Base-by-base conservation (phyloP, 2,888 invertebrate genomes). In the Callinectes sapidus region DNA sequence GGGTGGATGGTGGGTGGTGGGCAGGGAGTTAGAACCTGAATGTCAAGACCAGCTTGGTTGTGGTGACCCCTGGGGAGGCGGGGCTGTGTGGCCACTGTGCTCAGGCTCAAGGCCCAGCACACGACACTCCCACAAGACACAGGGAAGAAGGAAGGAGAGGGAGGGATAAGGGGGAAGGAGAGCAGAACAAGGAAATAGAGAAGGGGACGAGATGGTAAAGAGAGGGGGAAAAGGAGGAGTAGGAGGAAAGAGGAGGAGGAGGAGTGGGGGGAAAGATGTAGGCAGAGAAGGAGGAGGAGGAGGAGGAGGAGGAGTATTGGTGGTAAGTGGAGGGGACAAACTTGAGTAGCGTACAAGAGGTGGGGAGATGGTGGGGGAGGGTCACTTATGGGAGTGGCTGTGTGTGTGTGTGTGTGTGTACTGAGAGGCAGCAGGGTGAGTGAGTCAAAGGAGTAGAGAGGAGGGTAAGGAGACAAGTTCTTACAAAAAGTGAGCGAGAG, bases 1-100 rank as follows among this genome's bases (percentile, higher is more conserved):
- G 81, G 81, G 81, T 32, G 35, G 81, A 32, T 35, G 32, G 35
- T 16, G 0, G 32, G 71, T 77, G 71, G n/a, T 77, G 71, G 71
- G 32, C 16, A 35, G 35, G 81, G 81, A 32, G 35, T 35, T 14
- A 35, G 81, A 81, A 81, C 32, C 81, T 81, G 81, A 81, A 81
- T 81, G 81, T 35, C 81, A 35, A 81, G 81, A 81, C 16, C 35
- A 32, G 81, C 35, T 32, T 81, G 81, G 81, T 32, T 81, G 81
- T 81, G 35, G 81, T 81, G 81, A 81, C 35, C 81, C 81, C 81
- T 81, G 35, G 35, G 81, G 81, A 81, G 81, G 35, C 81, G 35
- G n/a, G 81, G 35, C 81, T 81, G 81, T 35, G 81, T 81, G 81
- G 81, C 16, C 81, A 32, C 81, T 81, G 81, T 81, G 81, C n/a